Evolutionary conservation across 2,888 invertebrate genomes (phyloP), one percentile per base, ranked within the genome.

Genomic region (Labia minor): DNA sequence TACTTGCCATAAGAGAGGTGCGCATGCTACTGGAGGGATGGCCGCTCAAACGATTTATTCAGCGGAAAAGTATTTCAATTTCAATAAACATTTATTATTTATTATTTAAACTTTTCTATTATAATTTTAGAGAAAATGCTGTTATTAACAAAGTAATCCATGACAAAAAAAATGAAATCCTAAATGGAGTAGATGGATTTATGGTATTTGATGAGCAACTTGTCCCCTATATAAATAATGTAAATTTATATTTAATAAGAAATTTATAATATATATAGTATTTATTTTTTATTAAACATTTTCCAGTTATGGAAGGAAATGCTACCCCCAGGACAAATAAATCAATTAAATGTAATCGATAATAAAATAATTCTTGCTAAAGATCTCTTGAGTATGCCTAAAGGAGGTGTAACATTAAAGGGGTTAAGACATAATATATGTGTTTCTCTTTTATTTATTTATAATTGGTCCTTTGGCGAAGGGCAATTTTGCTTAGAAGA

Each of bases 1-100:
- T 62, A 80, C 81, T 2, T 85, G 86, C 70, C 86, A 86, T 72
- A 78, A 77, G 61, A 79, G 86, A 65, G 83, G 81, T 1, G 85
- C 85, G 0, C 81, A 82, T 6, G 86, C 86, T 16, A 86, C 86
- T 0, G 86, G 86, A 0, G 87, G 86, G 2, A 86, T 87, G 88
- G 84, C 85, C 1, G 86, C 88, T 0, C 78, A 81, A 37, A 79
- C 85, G 72, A 75, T 87, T 6, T 78, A 79, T 16, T 76, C 79
- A 0, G 78, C 78, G 19, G 10, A 70, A 14, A n/a, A 65, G 49
- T 62, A 71, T 66, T 49, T n/a, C 3, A 49, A 8, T 49, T 14
- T 49, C 11, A n/a, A n/a, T n/a, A n/a, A n/a, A n/a, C n/a, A n/a
- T n/a, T n/a, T n/a, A n/a, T n/a, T n/a, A 73, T 70, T 1, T 26